phyloP scores from a whole-genome alignment of 1,140 invertebrate genomes.

The Zaprionus camerounensis region DNA sequence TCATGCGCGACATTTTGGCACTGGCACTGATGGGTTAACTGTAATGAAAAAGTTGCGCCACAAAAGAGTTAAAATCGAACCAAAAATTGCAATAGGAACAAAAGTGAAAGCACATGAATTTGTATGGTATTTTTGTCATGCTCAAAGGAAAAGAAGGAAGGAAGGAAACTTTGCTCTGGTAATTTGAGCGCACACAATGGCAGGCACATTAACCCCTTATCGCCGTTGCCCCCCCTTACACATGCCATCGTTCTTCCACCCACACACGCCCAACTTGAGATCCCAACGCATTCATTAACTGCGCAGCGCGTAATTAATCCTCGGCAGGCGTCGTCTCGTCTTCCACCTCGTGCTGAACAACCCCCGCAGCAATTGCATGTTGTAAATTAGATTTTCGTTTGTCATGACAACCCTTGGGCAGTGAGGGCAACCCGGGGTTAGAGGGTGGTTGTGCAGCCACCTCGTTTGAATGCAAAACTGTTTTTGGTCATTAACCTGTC shows the following conservation, averaged over 20 bases:
- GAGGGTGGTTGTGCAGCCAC: conserved; percentile 53
- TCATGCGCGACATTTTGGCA: conserved; percentile 47
- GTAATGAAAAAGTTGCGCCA: conserved; percentile 73
- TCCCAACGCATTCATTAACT: conserved; percentile 72
- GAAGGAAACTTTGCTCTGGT: conserved; percentile 52
- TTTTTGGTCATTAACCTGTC: conserved; percentile 80
- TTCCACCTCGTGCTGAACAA: conserved; percentile 20
- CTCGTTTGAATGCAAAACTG: conserved; percentile 79
- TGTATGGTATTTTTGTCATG: conserved; percentile 57
- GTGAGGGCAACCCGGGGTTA: not conserved
- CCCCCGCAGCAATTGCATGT: conserved; percentile 72
- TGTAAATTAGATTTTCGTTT: conserved; percentile 79
- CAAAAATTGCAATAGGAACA: conserved; percentile 22
- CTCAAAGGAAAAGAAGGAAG: conserved; percentile 37
- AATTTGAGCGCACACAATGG: conserved; percentile 66
- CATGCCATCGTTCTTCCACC: not conserved
- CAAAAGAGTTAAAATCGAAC: conserved; percentile 38
- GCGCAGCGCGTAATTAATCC: conserved; percentile 74
- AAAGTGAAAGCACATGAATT: conserved; percentile 49
- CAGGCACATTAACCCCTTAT: conserved; percentile 74
- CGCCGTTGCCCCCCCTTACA: conserved; percentile 19
- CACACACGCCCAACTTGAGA: conserved; percentile 2
- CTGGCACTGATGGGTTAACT: conserved; percentile 35
- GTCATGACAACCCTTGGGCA: conserved; percentile 70
- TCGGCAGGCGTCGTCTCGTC: conserved; percentile 26